A percentile compares a stretch with the other conserved stretches of the same genome.
Evolutionary conservation across 2,113 vertebrate genomes (phyloP).

Genomic region (Solea solea): DNA sequence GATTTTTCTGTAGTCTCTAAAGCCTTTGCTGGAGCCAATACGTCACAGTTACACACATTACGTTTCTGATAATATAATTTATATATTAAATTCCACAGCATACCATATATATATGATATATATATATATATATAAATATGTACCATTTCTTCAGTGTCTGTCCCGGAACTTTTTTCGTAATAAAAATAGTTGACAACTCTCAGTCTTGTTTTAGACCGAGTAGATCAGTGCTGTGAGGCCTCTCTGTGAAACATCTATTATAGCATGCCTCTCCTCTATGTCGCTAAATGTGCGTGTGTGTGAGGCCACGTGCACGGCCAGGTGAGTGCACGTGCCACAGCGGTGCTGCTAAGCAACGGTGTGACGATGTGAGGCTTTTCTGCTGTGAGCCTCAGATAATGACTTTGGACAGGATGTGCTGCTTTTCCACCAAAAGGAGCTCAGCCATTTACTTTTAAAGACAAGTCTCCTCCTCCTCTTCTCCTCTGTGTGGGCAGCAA

Average conservation of each 20-base stretch:
- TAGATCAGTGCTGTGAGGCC: background rate
- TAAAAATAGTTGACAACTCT: conserved; percentile 27
- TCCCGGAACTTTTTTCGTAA: background rate
- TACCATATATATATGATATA: no score
- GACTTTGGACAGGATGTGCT: conserved; percentile 63
- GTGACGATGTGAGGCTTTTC: conserved; percentile 50
- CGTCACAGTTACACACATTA: no score
- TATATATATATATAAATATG: no score
- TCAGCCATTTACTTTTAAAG: conserved; percentile 52
- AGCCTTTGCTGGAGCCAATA: no score
- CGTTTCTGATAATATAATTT: no score
- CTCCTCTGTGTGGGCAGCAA: conserved; percentile 24
- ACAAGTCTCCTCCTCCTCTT: conserved; percentile 15
- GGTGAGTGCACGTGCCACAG: conserved; percentile 62
- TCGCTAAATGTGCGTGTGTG: conserved; percentile 16
- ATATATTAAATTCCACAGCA: no score
- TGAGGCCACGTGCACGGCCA: conserved; percentile 32
- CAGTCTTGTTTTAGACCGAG: conserved; percentile 1
- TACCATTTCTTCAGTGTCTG: no score
- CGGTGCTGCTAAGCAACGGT: conserved; percentile 77
- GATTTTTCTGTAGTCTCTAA: background rate
- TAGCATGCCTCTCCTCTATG: conserved; percentile 30
- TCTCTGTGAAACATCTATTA: conserved; percentile 20
- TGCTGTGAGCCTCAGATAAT: conserved; percentile 68
- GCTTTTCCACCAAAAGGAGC: conserved; percentile 45